Evolutionary conservation across 2,888 invertebrate species (phyloP).

Genomic region (Griposia aprilina): DNA sequence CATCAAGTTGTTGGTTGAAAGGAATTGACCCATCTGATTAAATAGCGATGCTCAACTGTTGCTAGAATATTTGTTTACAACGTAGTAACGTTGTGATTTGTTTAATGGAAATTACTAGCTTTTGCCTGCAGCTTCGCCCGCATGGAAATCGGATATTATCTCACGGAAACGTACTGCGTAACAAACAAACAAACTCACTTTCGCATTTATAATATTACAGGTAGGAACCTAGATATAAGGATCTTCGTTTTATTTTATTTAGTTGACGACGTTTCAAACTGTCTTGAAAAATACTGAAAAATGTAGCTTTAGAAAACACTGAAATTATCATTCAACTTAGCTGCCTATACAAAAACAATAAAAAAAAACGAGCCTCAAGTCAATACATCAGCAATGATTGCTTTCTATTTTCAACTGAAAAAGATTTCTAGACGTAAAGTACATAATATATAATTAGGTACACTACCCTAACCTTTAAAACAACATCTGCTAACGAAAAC

Average conservation of each 20-base stretch:
- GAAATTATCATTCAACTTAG: not conserved
- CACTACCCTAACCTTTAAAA: not conserved
- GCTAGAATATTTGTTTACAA: not conserved
- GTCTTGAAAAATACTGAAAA: not conserved
- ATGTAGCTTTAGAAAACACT: not conserved
- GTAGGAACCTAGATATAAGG: not conserved
- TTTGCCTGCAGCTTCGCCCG: too few species aligned
- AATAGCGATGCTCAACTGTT: conserved; percentile 3
- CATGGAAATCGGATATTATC: too few species aligned
- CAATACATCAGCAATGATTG: not conserved
- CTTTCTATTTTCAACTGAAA: too few species aligned
- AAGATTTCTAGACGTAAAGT: not conserved
- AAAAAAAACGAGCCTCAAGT: not conserved
- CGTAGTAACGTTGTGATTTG: not conserved
- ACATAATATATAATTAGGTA: too few species aligned
- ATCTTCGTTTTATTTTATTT: too few species aligned
- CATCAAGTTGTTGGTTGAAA: conserved; percentile 41
- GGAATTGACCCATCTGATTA: conserved; percentile 28
- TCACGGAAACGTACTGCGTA: too few species aligned
- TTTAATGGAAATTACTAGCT: not conserved
- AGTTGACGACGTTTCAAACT: not conserved
- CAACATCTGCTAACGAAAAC: not conserved
- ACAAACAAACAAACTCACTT: too few species aligned
- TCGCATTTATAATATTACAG: too few species aligned
- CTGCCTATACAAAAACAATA: not conserved